Percentiles rank a stretch among this genome's conserved stretches.
These are phyloP conservation scores for Brachionus angularis DNA, from an alignment of 1,140 invertebrate species.

Conservation along the genomic window DNA sequence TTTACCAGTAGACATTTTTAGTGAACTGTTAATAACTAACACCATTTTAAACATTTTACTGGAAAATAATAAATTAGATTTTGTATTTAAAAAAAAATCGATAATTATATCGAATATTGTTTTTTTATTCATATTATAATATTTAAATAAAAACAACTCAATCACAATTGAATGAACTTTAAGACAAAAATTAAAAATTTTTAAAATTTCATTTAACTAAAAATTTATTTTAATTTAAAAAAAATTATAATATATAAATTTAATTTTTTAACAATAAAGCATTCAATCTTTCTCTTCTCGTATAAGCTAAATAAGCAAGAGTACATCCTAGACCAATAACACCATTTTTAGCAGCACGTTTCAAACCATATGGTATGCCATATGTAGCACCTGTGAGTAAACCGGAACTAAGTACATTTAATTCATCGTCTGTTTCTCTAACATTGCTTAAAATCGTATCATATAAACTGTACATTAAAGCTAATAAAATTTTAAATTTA, in stretches of 20 bases:
- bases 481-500: not conserved
- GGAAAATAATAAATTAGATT: not conserved
- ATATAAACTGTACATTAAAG: conserved; percentile 40
- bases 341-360: conserved; percentile 33
- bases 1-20: conserved; percentile 31
- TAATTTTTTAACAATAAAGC: conserved; percentile 33
- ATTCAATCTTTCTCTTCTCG: conserved; percentile 14
- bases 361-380: conserved; percentile 19
- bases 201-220: conserved; percentile 8
- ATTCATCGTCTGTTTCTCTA: conserved; percentile 37
- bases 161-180: too few relatives aligned
- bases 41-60: conserved; percentile 38
- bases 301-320: conserved; percentile 37
- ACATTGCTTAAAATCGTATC: conserved; percentile 41
- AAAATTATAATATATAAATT: conserved; percentile 28
- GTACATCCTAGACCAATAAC: conserved; percentile 33
- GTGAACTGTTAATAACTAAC: conserved; percentile 29
- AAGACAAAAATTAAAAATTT: not conserved
- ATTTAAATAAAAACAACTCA: not conserved
- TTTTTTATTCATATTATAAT: too few relatives aligned
- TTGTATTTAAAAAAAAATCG: not conserved
- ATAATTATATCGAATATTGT: not conserved
- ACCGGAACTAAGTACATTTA: conserved; percentile 16
- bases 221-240: conserved; percentile 32
- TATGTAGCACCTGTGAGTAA: conserved; percentile 40